These are phyloP conservation scores for Erebia aethiops DNA, from an alignment of 2,888 invertebrate species.

Conservation along the genomic window DNA sequence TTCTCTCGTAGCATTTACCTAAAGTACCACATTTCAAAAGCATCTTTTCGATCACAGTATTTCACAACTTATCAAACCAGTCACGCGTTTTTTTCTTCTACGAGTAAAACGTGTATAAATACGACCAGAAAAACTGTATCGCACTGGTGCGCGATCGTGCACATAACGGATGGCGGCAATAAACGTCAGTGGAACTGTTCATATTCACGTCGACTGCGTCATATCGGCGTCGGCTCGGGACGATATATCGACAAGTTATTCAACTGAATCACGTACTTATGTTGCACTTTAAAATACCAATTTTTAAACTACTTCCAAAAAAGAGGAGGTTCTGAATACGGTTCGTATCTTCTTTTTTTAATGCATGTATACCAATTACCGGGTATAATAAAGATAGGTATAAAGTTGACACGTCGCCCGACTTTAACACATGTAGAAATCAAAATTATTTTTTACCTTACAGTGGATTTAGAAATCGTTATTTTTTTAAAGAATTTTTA, in stretches of 20 bases:
- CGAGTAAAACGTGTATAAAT: background rate
- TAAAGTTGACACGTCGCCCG: too few relatives aligned
- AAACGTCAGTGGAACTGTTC: constrained; percentile 11
- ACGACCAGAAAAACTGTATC: constrained; percentile 18
- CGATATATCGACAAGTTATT: constrained; percentile 4
- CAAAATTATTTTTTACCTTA: too few relatives aligned
- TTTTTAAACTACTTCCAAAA: background rate
- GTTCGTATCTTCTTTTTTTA: too few relatives aligned
- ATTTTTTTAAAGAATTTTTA: background rate
- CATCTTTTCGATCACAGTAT: background rate
- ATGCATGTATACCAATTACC: too few relatives aligned
- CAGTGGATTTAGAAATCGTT: too few relatives aligned
- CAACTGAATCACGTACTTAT: background rate
- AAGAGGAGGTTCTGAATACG: too few relatives aligned
- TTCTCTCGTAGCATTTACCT: too few relatives aligned
- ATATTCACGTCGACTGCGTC: constrained; percentile 7
- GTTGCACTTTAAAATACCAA: background rate
- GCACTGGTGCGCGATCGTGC: background rate
- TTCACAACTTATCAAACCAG: background rate
- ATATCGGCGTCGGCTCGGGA: background rate
- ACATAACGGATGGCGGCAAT: constrained; percentile 10
- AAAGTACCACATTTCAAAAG: too few relatives aligned
- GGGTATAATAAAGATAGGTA: too few relatives aligned
- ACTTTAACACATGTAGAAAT: too few relatives aligned
- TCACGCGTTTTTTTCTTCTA: background rate